Evolutionary conservation across 1,140 invertebrate genomes (phyloP), one percentile per base, ranked within the genome.

Genomic region (Neomicropteryx cornuta): DNA sequence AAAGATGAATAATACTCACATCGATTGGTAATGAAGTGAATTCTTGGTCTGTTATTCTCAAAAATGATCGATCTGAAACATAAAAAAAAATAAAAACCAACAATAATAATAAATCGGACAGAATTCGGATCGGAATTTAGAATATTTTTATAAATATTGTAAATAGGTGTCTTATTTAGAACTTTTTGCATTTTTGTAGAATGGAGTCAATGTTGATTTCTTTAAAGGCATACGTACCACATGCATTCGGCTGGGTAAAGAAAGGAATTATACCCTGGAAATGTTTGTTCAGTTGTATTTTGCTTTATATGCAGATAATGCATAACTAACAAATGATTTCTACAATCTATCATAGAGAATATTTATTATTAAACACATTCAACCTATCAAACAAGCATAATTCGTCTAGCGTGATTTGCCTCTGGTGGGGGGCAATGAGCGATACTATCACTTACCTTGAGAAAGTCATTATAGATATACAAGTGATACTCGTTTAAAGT

Each of bases 1-100:
- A 39, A 18, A 21, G 18, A 22, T 36, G 3, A 20, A 2, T 36
- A 37, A 33, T 51, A 71, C 82, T 81, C 68, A 91, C 87, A 73
- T 93, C 88, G 46, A 83, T 58, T 24, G 89, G 89, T 48, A 94
- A 64, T 28, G 55, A 60, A 27, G 76, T 82, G 50, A 87, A 89
- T 58, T 91, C 87, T 60, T 90, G 83, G 55, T 90, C 87, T 14
- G 87, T 90, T 41, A 93, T 77, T 35, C 90, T 68, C 39, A 93
- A 70, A 58, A 90, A 93, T 3, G 87, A 81, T 39, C 88, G 80
- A 78, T 92, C 87, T 91, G 61, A 43, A 78, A 73, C 51, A 37
- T 55, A 62, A 43, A 36, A 4, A 38, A 29, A 30, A 11, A 42
- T 18, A 36, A 10, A 33, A 29, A 22, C 41, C 28, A 33, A 29